Base-by-base conservation (phyloP, 1,140 invertebrate species). In the Thaumetopoea pityocampa region DNA sequence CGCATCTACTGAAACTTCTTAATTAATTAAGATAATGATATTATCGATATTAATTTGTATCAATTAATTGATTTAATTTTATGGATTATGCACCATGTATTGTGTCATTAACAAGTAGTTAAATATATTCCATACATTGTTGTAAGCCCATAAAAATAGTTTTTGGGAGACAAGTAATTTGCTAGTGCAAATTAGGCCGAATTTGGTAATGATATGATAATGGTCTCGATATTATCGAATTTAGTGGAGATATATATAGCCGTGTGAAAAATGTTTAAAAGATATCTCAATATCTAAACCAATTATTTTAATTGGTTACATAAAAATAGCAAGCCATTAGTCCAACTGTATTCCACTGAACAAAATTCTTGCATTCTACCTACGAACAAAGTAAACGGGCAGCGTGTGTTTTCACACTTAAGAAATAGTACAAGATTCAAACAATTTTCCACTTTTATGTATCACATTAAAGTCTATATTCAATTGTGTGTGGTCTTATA, bases 1-100 rank as follows among this genome's bases (percentile, higher is more conserved):
- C 68, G 62, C 72, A 69, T 77, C 66, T 69, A 62, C 72, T 70
- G 70, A 76, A 77, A 82, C 72, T 78, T 71, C 78, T 82, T 69
- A 82, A 82, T 82, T 82, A 78, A 79, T 82, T 82, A 78, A 74
- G 23, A 51, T 40, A 67, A 58, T 33, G 36, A 10, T 40, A 11
- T 32, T 23, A 28, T 28, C 30, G 9, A 28, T 16, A 38, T 30
- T 18, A 28, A 36, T 18, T 29, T 12, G 5, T 18, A 27, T 29
- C 16, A n/a, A 24, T 22, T 30, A 30, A 30, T 41, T 30, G 27
- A 29, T n/a, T 45, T 37, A 28, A 4, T 28, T 11, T 12, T 26
- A 20, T 6, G 5, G 19, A 20, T 20, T 20, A n/a, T 6, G n/a
- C 5, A 5, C 36, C 11, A 40, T 36, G 20, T 24, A 36, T 17